Base-by-base conservation (phyloP, 2,797 vertebrate species). In the Acridotheres tristis region DNA sequence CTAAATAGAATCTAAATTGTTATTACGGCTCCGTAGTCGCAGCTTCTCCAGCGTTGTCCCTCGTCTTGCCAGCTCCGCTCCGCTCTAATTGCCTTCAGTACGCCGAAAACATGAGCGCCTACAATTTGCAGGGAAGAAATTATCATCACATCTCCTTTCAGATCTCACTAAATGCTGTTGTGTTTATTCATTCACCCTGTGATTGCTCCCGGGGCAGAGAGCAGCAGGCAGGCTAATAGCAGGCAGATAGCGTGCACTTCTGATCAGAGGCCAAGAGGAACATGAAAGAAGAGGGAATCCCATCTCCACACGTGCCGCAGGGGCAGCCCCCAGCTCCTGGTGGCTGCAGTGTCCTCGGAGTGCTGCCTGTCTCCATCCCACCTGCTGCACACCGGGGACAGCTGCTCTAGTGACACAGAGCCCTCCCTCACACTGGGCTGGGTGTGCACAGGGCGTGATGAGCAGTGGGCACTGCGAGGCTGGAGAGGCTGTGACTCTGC, bases 1-100 rank as follows among this genome's bases (percentile, higher is more conserved):
- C 97, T 97, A 97, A 97, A 97, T 97, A 94, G 96, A 96, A 97
- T 97, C 97, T 97, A 96, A 95, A 97, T 96, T 93, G 96, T 96
- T 96, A 95, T 96, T 95, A 95, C 7, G 10, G 90, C 80, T 94
- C 90, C 87, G 18, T 16, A 79, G 90, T 50, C 6, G 48, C 34
- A 32, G 87, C 72, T 93, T 76, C 92, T 89, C 53, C 83, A 71
- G 87, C 71, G 3, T 48, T 12, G 61, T 79, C 89, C 93, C 81
- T 84, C 45, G 3, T 69, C 54, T 82, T 79, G 80, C 94, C 94
- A 94, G 94, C 93, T 74, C 89, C 3, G 58, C 90, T 92, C 80
- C 4, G 18, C 87, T 92, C 93, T 96, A 96, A 97, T 97, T 96
- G 95, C 96, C 93, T 88, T 86, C 94, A 80, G 82, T 3, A 8